Conservation (phyloP, 2,888 invertebrate genomes). For the Tipula helvola region DNA sequence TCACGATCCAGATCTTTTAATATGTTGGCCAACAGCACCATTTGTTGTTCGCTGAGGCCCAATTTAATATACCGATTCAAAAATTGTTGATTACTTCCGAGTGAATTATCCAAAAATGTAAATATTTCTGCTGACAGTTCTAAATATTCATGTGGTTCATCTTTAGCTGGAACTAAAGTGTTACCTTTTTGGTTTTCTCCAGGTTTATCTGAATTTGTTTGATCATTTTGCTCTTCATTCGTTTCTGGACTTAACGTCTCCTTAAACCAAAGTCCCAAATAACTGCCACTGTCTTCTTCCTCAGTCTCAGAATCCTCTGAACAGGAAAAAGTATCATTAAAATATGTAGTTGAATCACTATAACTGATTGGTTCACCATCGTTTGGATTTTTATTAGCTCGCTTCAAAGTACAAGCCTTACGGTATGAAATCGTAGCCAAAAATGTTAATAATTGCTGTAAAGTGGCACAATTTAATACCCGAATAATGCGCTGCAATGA, state of each 20-base stretch:
- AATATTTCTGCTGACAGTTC: conserved; percentile 77
- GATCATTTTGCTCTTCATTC: conserved; percentile 45
- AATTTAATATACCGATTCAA: conserved; percentile 53
- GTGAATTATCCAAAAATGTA: conserved; percentile 66
- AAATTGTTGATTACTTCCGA: conserved; percentile 43
- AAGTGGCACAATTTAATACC: conserved; percentile 37
- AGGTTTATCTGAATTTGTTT: conserved; percentile 40
- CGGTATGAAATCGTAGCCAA: conserved; percentile 82
- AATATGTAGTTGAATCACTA: conserved; percentile 92
- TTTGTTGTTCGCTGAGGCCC: conserved; percentile 70
- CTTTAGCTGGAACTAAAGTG: conserved; percentile 58
- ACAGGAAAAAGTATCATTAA: conserved; percentile 85
- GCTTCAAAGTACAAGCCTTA: conserved; percentile 75
- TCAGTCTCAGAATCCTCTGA: conserved; percentile 76
- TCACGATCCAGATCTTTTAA: conserved; percentile 85
- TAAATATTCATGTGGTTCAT: conserved; percentile 77
- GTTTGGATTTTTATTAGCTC: conserved; percentile 59
- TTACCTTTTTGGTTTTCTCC: conserved; percentile 31
- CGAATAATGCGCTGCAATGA: conserved; percentile 39
- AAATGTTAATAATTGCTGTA: conserved; percentile 63
- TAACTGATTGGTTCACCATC: conserved; percentile 73
- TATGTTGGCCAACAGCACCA: conserved; percentile 75
- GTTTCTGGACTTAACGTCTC: conserved; percentile 69
- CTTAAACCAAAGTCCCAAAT: conserved; percentile 80
- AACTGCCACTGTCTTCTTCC: conserved; percentile 30